Evolutionary conservation across 2,113 vertebrate genomes (phyloP).

Genomic region (Eublepharis macularius): DNA sequence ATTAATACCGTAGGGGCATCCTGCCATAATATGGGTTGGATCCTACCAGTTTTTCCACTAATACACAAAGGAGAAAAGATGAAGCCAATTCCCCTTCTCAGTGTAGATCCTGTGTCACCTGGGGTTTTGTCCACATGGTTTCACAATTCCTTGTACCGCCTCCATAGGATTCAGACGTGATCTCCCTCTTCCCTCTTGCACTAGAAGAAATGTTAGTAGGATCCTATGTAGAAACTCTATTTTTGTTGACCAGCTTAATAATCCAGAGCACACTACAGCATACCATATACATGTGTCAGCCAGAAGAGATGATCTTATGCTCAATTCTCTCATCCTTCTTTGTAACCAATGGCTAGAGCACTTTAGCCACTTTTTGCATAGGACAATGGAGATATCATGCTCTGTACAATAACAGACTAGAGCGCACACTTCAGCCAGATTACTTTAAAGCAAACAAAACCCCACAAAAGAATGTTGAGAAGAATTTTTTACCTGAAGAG

Average conservation of each 20-base stretch:
- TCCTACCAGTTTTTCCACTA: no score
- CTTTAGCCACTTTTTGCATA: neutral
- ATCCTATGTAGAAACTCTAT: neutral
- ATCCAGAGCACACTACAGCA: neutral
- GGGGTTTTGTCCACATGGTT: no score
- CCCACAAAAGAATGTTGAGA: neutral
- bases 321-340: neutral
- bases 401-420: neutral
- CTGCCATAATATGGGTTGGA: neutral
- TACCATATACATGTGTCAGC: neutral
- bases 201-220: no score
- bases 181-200: no score
- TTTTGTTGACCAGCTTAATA: no score
- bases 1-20: neutral
- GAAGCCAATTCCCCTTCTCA: no score
- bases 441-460: neutral
- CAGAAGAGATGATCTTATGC: neutral
- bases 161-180: no score
- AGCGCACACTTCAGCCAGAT: neutral
- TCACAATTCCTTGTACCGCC: no score
- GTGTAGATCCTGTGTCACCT: no score
- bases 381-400: neutral
- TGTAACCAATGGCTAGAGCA: neutral
- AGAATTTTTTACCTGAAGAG: constrained; percentile 86
- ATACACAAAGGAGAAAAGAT: no score